These are phyloP conservation scores for Smithornis capensis DNA, from an alignment of 2,113 vertebrate species.

Conservation along the genomic window DNA sequence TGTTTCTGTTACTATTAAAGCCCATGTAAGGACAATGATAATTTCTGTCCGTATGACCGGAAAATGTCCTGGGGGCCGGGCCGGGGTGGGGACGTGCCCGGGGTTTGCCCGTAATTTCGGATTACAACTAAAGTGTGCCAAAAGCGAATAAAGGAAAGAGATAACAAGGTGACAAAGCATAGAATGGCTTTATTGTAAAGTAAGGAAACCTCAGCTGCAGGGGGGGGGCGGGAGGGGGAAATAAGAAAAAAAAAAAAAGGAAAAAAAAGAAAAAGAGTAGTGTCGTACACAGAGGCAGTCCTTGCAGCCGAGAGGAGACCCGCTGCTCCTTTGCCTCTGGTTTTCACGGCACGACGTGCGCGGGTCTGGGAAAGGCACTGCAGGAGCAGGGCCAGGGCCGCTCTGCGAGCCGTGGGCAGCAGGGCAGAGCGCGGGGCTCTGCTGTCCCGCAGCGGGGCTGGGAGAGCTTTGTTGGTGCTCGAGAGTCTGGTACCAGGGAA, in stretches of 20 bases:
- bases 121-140: neutral
- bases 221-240: too few species aligned
- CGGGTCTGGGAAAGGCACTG: neutral
- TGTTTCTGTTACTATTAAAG: neutral
- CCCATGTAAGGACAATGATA: neutral
- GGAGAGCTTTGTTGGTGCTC: neutral
- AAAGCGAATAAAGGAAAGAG: neutral
- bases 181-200: constrained; percentile 4
- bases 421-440: neutral
- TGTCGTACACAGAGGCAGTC: neutral
- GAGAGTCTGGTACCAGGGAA: neutral
- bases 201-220: neutral
- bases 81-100: neutral
- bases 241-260: neutral
- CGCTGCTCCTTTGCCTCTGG: neutral
- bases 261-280: too few species aligned
- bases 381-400: neutral
- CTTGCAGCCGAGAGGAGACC: neutral
- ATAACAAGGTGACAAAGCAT: neutral
- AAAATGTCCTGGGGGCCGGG: neutral
- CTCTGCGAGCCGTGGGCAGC: neutral
- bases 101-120: neutral
- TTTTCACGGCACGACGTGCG: neutral
- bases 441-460: neutral
- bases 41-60: neutral